Evolutionary conservation across 2,888 invertebrate species (phyloP), one percentile per base, ranked within the genome.

Genomic region (Phymatocera aterrima): DNA sequence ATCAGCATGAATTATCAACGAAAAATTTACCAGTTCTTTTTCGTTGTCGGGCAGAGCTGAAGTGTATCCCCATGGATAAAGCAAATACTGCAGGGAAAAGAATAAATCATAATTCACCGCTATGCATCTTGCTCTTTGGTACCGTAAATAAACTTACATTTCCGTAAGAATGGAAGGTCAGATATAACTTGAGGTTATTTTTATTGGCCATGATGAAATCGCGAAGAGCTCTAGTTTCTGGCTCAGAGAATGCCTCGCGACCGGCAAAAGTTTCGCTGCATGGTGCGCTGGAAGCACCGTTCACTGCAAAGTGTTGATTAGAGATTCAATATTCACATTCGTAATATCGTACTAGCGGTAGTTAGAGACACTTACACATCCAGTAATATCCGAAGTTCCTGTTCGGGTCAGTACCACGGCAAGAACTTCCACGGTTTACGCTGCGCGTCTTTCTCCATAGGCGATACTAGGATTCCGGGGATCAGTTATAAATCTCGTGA

Each of bases 91-190:
- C 6, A 28, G 12, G n/a, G 43, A 51, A 79, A 72, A 1, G 4
- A 51, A 28, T 43, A 51, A 51, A 37, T 28, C 10, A 60, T 24
- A 18, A 28, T 37, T 4, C 21, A 8, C 21, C 18, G 10, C 1
- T 1, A 37, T 15, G 1, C 21, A 8, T 24, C 10, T 60, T 51
- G n/a, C 28, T 12, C n/a, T 3, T 10, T 37, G 8, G 0, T 18
- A n/a, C 15, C 21, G 46, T 5, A 37, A 4, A 46, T 43, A 24
- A 28, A 80, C 83, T 81, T 80, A 89, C 90, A 81, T 93, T 92
- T 15, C 96, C 96, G 84, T 93, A 96, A 18, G 96, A 95, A 86
- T 97, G 97, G 81, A 96, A 91, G 0, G 95, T 94, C 12, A 96
- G 85, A 87, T 95, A 97, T 80, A 95, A 90, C 74, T 94, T 92